Evolutionary conservation across 2,888 invertebrate genomes (phyloP), one percentile per base, ranked within the genome.

Genomic region (Agonopterix subpropinquella): DNA sequence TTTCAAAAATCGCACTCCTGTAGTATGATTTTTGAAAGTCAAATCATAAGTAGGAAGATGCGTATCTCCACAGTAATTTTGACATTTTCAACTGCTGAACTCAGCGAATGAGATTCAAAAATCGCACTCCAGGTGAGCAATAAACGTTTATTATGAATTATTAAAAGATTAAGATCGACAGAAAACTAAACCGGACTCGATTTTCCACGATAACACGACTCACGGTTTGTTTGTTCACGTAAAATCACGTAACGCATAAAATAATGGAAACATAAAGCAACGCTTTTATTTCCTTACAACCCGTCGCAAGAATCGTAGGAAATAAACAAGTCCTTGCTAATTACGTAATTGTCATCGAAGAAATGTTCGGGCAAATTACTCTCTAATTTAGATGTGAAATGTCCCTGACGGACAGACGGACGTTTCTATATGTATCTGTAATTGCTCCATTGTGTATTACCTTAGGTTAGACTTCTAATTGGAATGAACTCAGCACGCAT

Each of bases 321-420:
- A 64, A 75, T 73, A 78, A 78, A 78, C 65, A 72, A 72, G 67
- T 70, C 72, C 43, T 54, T 51, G 59, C 58, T 81, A 80, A 82
- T 82, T 81, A 75, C 74, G 57, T 66, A 76, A 75, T 76, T 71
- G 73, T 78, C 70, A 72, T 77, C 66, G 62, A 67, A 64, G 67
- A 69, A 73, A 71, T 67, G 70, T 62, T 64, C 56, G 52, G 47
- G 63, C 69, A 70, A 80, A 80, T 78, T 75, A 67, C 69, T 54
- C 58, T 70, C 72, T 74, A 80, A 80, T 81, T 82, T 75, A 79
- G 75, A 77, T 63, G 79, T 77, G 68, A 75, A 74, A 72, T 73
- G 76, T 68, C 72, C 55, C 55, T 51, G 53, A 53, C 58, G 52
- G 61, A 59, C 62, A 53, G 59, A 65, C 58, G 61, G 57, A 63